Base-by-base conservation (phyloP, 1,140 invertebrate genomes). In the Copidosoma floridanum region DNA sequence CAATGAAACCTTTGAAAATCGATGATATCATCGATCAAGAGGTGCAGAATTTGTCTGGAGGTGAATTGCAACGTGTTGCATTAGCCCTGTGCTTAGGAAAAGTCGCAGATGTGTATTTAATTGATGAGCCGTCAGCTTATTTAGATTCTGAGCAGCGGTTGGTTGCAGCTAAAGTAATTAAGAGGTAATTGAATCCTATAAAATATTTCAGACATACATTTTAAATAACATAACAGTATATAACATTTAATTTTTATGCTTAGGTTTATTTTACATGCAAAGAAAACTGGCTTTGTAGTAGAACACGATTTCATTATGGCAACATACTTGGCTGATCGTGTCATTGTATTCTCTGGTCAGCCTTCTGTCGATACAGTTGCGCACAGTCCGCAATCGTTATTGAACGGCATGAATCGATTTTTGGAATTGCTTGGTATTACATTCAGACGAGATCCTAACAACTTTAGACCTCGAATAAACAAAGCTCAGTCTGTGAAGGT, bases 291-390 rank as follows among this genome's bases (percentile, higher is more conserved):
- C 26, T 99, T 99, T 80, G 90, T 99, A 26, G 98, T 99, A 1
- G 98, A 99, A 85, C 98, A 99, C 88, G 98, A 99, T 86, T 99
- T 99, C 73, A 99, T 99, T 54, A 99, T 99, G 98, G 96, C 97
- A 2, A 99, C 98, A 0, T 99, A 99, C 81, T 83, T 99, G 38
- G 96, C 98, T 14, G 98, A 99, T 81, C 85, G 97, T 51, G 98
- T 99, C 1, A 98, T 99, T 69, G 97, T 99, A 20, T 99, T 99
- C 79, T 97, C 99, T 75, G 98, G 98, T 37, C 79, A 76, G 51
- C 97, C 98, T 1, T 97, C 95, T 0, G 83, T 97, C 2, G 75
- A 88, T 40, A 95, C 97, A 3, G 87, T 83, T 0, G 97, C 97
- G 1, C 93, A 95, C 70, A 85, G 89, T 16, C 97, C 97, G 1